Evolutionary conservation across 37 sponge, comb jelly and placozoan genomes (phyloP).

Genomic region (Ianthella basta): DNA sequence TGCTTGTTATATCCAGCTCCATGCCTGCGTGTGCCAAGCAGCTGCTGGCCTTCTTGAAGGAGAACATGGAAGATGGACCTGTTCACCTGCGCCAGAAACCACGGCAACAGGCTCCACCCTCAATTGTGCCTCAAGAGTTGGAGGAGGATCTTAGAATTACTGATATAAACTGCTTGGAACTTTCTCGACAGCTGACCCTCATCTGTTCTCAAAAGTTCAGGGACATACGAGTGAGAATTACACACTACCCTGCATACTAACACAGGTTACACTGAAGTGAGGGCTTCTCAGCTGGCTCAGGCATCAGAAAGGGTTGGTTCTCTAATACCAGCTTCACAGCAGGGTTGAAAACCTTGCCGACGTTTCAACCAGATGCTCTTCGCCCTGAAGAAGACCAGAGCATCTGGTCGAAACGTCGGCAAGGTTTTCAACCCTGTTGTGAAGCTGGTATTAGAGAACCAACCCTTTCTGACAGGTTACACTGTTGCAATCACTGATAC

Average conservation of each 20-base stretch:
- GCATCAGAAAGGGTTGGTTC: too few relatives aligned
- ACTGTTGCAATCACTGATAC: too few relatives aligned
- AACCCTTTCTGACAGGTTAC: too few relatives aligned
- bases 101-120: slow-evolving; percentile 41
- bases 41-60: slow-evolving; percentile 42
- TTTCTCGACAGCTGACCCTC: slow-evolving; percentile 66
- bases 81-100: slow-evolving; percentile 42
- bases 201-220: slow-evolving; percentile 45
- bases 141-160: slow-evolving; percentile 53
- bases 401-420: too few relatives aligned
- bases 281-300: too few relatives aligned
- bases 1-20: slow-evolving; percentile 24
- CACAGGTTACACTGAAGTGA: background rate
- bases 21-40: slow-evolving; percentile 64
- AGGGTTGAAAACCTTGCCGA: too few relatives aligned
- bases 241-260: too few relatives aligned
- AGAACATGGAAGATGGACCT: slow-evolving; percentile 50
- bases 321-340: too few relatives aligned
- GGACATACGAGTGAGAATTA: slow-evolving; percentile 49
- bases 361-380: too few relatives aligned
- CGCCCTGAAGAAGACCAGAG: too few relatives aligned
- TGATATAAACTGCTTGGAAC: slow-evolving; percentile 74
- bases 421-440: too few relatives aligned
- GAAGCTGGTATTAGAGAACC: too few relatives aligned
- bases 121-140: slow-evolving; percentile 43